Base-by-base conservation (phyloP, 2,113 vertebrate genomes). In the Nettapus auritus region DNA sequence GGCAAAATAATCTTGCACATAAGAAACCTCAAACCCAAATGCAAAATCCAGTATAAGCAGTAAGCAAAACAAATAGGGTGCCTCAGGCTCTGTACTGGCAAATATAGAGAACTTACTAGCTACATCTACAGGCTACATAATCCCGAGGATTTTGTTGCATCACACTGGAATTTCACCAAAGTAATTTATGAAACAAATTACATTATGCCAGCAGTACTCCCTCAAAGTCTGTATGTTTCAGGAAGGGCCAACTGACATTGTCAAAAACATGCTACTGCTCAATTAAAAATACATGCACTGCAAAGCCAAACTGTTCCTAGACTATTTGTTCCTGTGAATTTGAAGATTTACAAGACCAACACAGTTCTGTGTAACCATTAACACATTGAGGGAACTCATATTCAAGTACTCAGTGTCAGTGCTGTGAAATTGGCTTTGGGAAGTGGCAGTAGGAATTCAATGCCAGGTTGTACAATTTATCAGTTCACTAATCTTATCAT, bases 221-320 rank as follows among this genome's bases (percentile, higher is more conserved):
- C 42, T 69, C 76, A 38, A 76, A 84, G 50, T 48, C 29, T n/a
- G 23, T 25, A 36, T 26, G 6, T 67, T 85, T 89, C 68, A 84
- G 87, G 90, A 97, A 95, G 68, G 81, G 91, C 85, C 86, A 95
- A 84, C 7, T 75, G 88, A 95, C 75, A 64, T 20, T 64, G 62
- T 64, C 62, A 63, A 97, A 94, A 96, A 80, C 78, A 85, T 59
- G 63, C 59, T 70, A 68, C 18, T 42, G 64, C 59, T 67, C 69
- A 77, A 52, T 52, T 48, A 63, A 77, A 82, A 91, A 25, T 46
- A 67, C 3, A 6, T 26, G 21, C 50, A 69, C 8, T 50, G 29
- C 56, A 69, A 79, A 94, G 42, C 13, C 17, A 0, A 91, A 42
- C 66, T 48, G n/a, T 53, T 78, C 50, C 70, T 52, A 40, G 36